Evolutionary conservation across 2,888 invertebrate species (phyloP), one percentile per base, ranked within the genome.

Genomic region (Eueremaeus valkanovi): DNA sequence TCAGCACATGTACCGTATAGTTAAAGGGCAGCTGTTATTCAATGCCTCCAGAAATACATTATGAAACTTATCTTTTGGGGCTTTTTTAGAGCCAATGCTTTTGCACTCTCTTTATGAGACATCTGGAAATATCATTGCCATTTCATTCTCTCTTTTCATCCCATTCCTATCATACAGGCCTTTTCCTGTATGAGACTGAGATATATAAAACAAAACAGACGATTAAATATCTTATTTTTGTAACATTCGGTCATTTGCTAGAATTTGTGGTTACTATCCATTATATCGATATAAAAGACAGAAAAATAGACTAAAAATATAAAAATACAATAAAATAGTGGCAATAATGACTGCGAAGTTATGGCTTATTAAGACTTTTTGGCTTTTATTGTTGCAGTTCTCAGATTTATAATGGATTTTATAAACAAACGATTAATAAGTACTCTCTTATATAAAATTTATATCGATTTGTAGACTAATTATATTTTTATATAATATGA

Each of bases 21-120:
- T 8, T 68, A 40, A 68, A 42, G 42, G 68, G 68, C 68, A 68
- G 68, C 68, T 68, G 68, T 24, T 68, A 42, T 68, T 40, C 68
- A 24, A 9, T 45, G 45, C 45, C 16, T 45, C 16, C 45, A 45
- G 11, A 6, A 18, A 45, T 11, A 55, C 27, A 55, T 55, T 55
- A 55, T 24, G 55, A 55, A 55, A 55, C 27, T 27, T 55, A 55
- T 55, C 55, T 55, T 55, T 55, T 55, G 27, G 27, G 27, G 55
- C 21, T 8, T 27, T 55, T 55, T 55, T 55, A n/a, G 3, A 11
- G 13, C 27, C 21, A 55, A 27, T 24, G 27, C 1, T 16, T 45
- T 6, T 45, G 45, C 45, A 45, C 16, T 45, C 45, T 16, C 18
- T 45, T 45, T 45, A 45, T 45, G 11, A 24, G 55, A 55, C 55